A percentile compares a stretch with the other conserved stretches of the same genome.
Evolutionary conservation across 2,888 invertebrate species (phyloP).

Genomic region (Acanthosepion lycidas): DNA sequence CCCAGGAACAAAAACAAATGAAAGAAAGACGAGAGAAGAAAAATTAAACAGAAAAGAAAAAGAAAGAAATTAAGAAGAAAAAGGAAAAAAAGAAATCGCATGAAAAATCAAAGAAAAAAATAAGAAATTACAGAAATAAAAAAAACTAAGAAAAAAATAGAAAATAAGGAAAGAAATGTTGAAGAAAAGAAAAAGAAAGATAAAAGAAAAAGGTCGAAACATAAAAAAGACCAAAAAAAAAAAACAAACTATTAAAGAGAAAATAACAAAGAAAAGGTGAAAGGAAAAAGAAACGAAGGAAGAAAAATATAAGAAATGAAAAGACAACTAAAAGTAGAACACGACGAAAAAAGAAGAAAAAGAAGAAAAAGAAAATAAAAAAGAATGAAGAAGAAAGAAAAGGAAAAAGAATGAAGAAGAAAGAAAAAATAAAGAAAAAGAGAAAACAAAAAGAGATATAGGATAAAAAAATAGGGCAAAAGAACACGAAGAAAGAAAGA

Average conservation of each 20-base stretch:
- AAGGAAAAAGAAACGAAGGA: neutral
- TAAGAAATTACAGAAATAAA: neutral
- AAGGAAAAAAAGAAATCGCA: neutral
- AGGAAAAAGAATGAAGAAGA: neutral
- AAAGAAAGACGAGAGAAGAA: no score
- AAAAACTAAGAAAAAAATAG: neutral
- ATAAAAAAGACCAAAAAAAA: neutral
- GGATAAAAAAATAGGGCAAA: neutral
- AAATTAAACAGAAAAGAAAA: neutral
- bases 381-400: neutral
- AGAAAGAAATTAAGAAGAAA: neutral
- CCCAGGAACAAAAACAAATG: neutral
- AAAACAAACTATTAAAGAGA: neutral
- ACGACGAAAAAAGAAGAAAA: neutral
- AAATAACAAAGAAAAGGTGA: neutral
- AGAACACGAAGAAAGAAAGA: neutral
- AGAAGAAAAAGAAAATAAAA: neutral
- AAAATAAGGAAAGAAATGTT: neutral
- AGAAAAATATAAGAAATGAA: neutral
- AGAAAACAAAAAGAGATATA: neutral
- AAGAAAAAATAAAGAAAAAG: neutral
- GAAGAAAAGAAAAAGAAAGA: neutral
- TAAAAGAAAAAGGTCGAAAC: neutral
- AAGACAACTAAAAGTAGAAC: neutral
- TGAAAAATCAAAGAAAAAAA: neutral